These are phyloP conservation scores for Apodemia mormo DNA, from an alignment of 2,888 invertebrate genomes.

Conservation along the genomic window DNA sequence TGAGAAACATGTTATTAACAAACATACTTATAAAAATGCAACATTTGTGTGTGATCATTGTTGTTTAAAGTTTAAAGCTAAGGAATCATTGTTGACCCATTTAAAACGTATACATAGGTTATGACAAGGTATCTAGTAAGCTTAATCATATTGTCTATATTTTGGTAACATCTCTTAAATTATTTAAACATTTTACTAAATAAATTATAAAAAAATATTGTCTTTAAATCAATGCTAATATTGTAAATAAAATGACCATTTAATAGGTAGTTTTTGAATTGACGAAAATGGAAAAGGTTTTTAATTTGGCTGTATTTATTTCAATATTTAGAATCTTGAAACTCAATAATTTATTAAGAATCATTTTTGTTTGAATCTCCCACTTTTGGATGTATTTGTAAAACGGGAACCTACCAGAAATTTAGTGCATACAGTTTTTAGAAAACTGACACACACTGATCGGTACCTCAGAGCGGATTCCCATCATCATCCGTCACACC, in stretches of 20 bases:
- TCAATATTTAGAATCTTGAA: too few relatives aligned
- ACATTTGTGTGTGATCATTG: constrained; percentile 67
- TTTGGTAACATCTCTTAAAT: constrained; percentile 5
- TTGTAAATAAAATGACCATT: not conserved
- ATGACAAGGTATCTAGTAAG: constrained; percentile 49
- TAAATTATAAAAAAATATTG: constrained; percentile 1
- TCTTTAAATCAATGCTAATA: not conserved
- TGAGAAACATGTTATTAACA: constrained; percentile 62
- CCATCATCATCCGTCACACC: too few relatives aligned
- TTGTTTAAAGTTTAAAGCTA: constrained; percentile 66
- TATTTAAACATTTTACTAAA: constrained; percentile 7
- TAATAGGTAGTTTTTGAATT: too few relatives aligned
- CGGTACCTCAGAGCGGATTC: too few relatives aligned
- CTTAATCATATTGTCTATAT: constrained; percentile 1
- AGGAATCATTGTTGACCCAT: constrained; percentile 61
- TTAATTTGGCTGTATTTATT: too few relatives aligned
- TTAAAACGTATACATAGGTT: constrained; percentile 65
- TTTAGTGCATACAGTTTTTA: too few relatives aligned
- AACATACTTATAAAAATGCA: constrained; percentile 65
- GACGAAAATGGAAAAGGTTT: too few relatives aligned
- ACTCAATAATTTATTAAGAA: too few relatives aligned
- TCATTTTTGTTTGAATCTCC: too few relatives aligned
- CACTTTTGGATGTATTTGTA: too few relatives aligned
- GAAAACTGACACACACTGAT: too few relatives aligned
- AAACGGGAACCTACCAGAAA: too few relatives aligned